phyloP scores from a whole-genome alignment of 2,113 vertebrate species.

The Thinocorus orbignyianus region DNA sequence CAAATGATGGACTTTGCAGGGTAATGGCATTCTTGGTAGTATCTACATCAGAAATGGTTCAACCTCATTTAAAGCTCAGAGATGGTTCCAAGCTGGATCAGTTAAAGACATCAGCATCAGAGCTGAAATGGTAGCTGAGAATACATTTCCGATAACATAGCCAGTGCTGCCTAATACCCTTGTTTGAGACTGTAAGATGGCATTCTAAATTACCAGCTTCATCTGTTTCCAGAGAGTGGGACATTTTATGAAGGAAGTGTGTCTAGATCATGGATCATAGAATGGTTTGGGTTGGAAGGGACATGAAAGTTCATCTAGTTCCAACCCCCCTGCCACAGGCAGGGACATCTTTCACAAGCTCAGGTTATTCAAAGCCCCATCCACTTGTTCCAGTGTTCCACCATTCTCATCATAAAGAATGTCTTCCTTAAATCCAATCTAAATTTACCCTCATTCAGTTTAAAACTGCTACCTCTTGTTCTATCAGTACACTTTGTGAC shows the following conservation, averaged over 20 bases:
- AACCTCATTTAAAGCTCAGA: neutral
- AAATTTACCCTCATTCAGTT: neutral
- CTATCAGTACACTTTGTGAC: neutral
- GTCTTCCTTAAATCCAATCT: neutral
- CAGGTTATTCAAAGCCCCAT: neutral
- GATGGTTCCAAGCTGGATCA: neutral
- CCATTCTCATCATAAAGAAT: fast-evolving
- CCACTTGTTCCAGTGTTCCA: neutral
- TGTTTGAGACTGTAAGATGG: neutral
- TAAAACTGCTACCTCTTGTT: neutral
- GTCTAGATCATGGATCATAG: neutral
- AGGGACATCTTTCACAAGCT: neutral
- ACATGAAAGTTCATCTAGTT: neutral
- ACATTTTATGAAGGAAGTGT: neutral
- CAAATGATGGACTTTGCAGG: neutral
- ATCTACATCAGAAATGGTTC: neutral
- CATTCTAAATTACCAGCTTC: neutral
- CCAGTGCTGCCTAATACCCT: neutral
- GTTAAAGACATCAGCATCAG: neutral
- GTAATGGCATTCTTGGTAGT: neutral
- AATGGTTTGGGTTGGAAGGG: neutral
- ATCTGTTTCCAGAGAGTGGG: neutral
- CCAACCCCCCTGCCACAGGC: neutral
- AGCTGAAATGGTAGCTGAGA: neutral
- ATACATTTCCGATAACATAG: neutral